Percentiles rank a stretch among this genome's conserved stretches.
phyloP scores from a whole-genome alignment of 2,797 vertebrate genomes.

The Eospalax fontanierii region DNA sequence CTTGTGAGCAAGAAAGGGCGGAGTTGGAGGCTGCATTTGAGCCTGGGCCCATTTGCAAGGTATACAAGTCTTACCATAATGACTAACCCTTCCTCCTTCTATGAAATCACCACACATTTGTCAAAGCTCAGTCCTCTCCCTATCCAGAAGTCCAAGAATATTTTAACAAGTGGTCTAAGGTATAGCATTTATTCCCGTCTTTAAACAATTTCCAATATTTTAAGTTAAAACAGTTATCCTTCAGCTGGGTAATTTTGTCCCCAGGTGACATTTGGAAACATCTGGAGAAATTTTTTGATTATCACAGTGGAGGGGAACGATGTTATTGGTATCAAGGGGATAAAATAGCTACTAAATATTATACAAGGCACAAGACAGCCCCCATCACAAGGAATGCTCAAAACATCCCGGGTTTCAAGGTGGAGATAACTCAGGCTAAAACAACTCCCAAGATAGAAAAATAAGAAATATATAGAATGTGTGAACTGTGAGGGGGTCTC shows the following conservation, averaged over 20 bases:
- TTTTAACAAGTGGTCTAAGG: neutral
- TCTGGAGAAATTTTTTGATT: neutral
- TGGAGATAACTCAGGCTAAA: neutral
- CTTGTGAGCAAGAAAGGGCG: neutral
- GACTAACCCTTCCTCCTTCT: neutral
- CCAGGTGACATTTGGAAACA: neutral
- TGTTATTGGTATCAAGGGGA: neutral
- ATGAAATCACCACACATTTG: neutral
- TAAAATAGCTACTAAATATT: neutral
- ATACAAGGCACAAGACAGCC: neutral
- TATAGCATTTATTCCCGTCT: neutral
- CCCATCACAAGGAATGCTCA: too few species aligned
- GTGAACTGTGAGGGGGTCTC: neutral
- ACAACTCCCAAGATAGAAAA: neutral
- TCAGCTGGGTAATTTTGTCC: neutral
- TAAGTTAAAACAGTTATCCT: neutral
- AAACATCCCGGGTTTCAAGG: too few species aligned
- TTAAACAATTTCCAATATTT: neutral
- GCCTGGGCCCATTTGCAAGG: neutral
- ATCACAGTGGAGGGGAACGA: neutral
- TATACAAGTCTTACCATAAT: neutral
- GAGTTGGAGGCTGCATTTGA: neutral
- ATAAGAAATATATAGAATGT: neutral
- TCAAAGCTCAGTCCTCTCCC: neutral
- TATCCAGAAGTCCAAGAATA: neutral